These are phyloP conservation scores for Colletes collaris DNA, from an alignment of 2,888 invertebrate species.

Conservation along the genomic window DNA sequence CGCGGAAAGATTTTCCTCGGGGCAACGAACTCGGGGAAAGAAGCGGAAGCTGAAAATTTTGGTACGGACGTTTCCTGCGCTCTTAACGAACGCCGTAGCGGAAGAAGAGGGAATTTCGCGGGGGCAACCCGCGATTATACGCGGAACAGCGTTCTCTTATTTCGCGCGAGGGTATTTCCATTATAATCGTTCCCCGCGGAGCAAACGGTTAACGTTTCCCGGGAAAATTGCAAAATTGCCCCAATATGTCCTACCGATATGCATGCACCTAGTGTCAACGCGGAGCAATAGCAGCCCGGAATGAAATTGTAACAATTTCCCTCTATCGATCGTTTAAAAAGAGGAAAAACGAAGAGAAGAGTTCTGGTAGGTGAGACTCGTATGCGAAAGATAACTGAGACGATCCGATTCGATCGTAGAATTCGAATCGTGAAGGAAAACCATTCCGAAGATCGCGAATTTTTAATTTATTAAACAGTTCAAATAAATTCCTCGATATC, in stretches of 20 bases:
- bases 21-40: no score
- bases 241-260: conserved; percentile 42
- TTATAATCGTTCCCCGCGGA: conserved; percentile 51
- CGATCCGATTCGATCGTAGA: no score
- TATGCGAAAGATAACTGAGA: no score
- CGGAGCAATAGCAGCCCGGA: conserved; percentile 6
- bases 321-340: conserved; percentile 9
- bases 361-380: no score
- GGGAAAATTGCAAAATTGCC: conserved; percentile 53
- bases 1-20: no score
- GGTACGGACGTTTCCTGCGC: background rate
- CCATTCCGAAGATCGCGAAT: no score
- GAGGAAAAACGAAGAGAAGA: background rate
- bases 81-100: background rate
- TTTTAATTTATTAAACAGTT: no score
- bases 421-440: no score
- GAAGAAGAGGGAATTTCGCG: background rate
- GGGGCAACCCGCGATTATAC: conserved; percentile 26
- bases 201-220: conserved; percentile 44
- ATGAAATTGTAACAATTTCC: conserved; percentile 46
- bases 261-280: conserved; percentile 31
- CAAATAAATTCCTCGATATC: no score
- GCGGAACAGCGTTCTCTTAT: conserved; percentile 16
- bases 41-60: conserved; percentile 3
- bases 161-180: conserved; percentile 38